phyloP scores from a whole-genome alignment of 1,140 invertebrate species.

The Brachionus plicatilis region DNA sequence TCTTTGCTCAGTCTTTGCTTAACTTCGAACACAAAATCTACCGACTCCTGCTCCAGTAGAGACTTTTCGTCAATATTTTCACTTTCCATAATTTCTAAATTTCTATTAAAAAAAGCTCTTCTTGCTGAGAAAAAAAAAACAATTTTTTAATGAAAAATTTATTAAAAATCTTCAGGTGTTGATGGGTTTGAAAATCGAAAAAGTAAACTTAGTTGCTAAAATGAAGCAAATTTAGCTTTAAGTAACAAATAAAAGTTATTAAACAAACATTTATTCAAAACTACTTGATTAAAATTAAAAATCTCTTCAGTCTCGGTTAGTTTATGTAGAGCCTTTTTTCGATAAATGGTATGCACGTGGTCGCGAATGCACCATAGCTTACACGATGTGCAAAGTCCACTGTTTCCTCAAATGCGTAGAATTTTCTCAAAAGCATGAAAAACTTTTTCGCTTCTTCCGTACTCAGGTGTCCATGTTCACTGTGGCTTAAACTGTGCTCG shows the following conservation, averaged over 20 bases:
- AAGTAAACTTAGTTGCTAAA: slow-evolving; percentile 13
- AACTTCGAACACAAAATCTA: not conserved
- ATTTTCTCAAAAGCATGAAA: slow-evolving; percentile 21
- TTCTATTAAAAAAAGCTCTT: not conserved
- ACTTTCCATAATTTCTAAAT: not conserved
- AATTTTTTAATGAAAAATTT: not conserved
- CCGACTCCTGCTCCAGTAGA: not conserved
- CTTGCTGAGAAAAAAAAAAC: not conserved
- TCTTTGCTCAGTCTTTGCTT: not conserved
- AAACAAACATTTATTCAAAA: slow-evolving; percentile 7
- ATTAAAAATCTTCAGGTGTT: slow-evolving; percentile 20
- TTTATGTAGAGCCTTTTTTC: not conserved
- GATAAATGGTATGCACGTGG: not conserved
- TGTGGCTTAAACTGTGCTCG: not conserved
- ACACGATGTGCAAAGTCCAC: not conserved
- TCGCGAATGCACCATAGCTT: not conserved
- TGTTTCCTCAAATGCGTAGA: not conserved
- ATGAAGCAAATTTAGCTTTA: slow-evolving; percentile 10
- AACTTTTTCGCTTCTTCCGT: not conserved
- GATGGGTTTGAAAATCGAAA: not conserved
- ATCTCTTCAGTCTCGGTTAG: not conserved
- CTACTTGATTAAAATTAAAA: not conserved
- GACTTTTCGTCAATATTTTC: not conserved
- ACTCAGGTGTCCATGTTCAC: not conserved
- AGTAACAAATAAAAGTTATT: not conserved